These are phyloP conservation scores for Copsychus sechellarum DNA, from an alignment of 2,113 vertebrate genomes.

Conservation along the genomic window DNA sequence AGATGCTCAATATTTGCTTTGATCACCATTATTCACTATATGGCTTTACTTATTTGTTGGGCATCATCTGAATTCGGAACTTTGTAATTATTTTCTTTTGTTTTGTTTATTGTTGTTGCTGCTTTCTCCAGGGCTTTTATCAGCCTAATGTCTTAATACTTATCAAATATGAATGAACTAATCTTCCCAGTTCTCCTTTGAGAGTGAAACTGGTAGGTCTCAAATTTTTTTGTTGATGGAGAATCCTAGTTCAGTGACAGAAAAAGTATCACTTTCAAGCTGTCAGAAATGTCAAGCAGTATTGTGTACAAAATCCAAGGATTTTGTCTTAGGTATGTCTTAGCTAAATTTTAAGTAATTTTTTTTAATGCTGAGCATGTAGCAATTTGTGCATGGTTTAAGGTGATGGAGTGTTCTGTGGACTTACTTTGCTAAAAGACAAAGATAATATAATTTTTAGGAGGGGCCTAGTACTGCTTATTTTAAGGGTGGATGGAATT, in stretches of 20 bases:
- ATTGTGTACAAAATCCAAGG: neutral
- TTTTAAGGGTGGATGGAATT: neutral
- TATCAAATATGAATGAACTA: neutral
- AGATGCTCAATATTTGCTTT: neutral
- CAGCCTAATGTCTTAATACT: neutral
- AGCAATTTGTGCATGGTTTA: neutral
- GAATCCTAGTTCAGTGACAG: neutral
- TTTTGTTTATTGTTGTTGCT: neutral
- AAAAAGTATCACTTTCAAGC: neutral
- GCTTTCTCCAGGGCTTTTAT: rapidly evolving
- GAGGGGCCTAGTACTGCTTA: neutral
- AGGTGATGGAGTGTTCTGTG: neutral
- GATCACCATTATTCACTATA: neutral
- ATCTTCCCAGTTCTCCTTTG: neutral
- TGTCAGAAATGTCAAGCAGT: neutral
- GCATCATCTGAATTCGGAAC: neutral
- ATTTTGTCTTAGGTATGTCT: neutral
- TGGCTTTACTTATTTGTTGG: neutral
- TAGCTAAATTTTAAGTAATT: neutral
- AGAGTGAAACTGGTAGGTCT: neutral
- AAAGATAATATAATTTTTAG: neutral
- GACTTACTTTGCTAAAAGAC: neutral
- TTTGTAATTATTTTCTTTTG: neutral
- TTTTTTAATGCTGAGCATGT: neutral
- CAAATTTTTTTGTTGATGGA: neutral